These are phyloP conservation scores for Aphidius gifuensis DNA, from an alignment of 1,140 invertebrate genomes.

Conservation along the genomic window DNA sequence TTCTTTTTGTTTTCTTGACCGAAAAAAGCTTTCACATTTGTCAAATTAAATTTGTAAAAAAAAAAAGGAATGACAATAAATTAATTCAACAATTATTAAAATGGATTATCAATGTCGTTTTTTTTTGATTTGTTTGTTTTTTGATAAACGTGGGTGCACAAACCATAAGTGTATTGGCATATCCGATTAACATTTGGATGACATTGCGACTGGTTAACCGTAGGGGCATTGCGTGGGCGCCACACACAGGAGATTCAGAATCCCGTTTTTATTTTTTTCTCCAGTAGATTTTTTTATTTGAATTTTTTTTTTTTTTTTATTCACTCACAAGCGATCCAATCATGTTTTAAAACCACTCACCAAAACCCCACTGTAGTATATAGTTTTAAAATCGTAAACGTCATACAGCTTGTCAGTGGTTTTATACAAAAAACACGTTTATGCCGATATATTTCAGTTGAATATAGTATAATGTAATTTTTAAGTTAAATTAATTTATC, in stretches of 20 bases:
- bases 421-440: not conserved
- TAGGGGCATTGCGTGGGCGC: constrained; percentile 10
- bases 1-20: no score
- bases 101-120: no score
- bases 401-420: constrained; percentile 10
- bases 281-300: not conserved
- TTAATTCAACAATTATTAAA: no score
- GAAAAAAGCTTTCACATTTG: no score
- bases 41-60: no score
- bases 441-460: not conserved
- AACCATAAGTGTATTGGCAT: not conserved
- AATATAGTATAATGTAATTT: not conserved
- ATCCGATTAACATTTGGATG: constrained; percentile 15
- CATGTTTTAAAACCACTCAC: constrained; percentile 16
- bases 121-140: no score
- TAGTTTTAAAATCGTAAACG: constrained; percentile 11
- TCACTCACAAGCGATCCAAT: constrained; percentile 4
- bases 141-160: no score
- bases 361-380: constrained; percentile 6
- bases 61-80: no score
- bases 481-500: no score
- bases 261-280: constrained; percentile 9
- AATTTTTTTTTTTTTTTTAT: constrained; percentile 3
- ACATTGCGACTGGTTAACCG: constrained; percentile 3
- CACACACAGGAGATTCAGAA: constrained; percentile 4